Evolutionary conservation across 2,888 invertebrate genomes (phyloP).

Genomic region (Leptopilina drosophilae): DNA sequence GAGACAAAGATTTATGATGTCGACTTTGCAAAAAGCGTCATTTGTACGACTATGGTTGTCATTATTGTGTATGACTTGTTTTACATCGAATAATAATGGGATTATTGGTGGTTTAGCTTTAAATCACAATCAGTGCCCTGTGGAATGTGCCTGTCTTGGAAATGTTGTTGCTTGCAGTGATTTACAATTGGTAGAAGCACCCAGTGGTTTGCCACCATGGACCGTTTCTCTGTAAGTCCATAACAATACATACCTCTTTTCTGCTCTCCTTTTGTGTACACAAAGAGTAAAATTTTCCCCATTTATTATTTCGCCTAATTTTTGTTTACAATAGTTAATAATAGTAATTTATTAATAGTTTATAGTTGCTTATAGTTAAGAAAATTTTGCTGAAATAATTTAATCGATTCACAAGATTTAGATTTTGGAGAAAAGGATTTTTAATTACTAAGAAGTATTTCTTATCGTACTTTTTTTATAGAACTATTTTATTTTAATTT

Average conservation of each 20-base stretch:
- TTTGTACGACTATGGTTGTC: slow-evolving; percentile 38
- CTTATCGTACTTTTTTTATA: not conserved
- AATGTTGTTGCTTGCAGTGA: slow-evolving; percentile 72
- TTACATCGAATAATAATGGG: slow-evolving; percentile 10
- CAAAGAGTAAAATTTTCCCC: not conserved
- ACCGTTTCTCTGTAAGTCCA: slow-evolving; percentile 73
- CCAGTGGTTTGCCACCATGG: slow-evolving; percentile 74
- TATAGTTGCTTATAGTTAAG: too few species aligned
- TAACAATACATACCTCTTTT: slow-evolving; percentile 36
- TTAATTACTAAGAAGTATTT: not conserved
- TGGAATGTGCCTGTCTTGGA: slow-evolving; percentile 73
- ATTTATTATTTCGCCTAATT: not conserved
- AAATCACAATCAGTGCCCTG: slow-evolving; percentile 67
- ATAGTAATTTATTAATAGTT: too few species aligned
- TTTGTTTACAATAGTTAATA: too few species aligned
- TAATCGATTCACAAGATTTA: too few species aligned
- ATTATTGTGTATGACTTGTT: slow-evolving; percentile 12
- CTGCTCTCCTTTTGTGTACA: not conserved
- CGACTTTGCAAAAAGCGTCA: slow-evolving; percentile 54
- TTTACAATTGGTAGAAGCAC: slow-evolving; percentile 68
- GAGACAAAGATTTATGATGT: slow-evolving; percentile 48
- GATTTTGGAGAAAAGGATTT: not conserved
- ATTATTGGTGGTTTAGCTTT: slow-evolving; percentile 27
- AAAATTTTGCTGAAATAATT: too few species aligned
- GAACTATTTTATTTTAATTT: slow-evolving; percentile 51